Evolutionary conservation across 2,113 vertebrate species (phyloP).

Genomic region (Jaculus jaculus): DNA sequence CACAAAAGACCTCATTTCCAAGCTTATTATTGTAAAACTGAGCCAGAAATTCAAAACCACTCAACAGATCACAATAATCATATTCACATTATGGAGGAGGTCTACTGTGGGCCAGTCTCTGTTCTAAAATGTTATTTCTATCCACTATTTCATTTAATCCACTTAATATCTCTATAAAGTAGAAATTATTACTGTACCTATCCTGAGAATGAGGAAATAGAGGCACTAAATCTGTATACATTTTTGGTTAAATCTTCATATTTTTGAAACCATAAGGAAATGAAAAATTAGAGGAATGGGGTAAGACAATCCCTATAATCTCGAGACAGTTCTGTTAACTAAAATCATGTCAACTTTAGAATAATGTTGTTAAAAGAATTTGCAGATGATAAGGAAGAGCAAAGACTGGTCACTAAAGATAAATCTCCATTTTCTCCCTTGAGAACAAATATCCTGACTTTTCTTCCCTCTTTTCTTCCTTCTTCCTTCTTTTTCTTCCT

Average conservation of each 20-base stretch:
- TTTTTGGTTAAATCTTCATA: neutral
- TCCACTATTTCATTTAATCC: neutral
- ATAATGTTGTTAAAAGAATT: slow-evolving; percentile 29
- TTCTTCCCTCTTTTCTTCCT: too few species aligned
- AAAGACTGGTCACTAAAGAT: neutral
- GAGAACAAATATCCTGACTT: slow-evolving; percentile 3
- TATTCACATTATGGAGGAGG: neutral
- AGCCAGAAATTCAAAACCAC: neutral
- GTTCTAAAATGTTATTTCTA: neutral
- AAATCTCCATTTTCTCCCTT: slow-evolving; percentile 26
- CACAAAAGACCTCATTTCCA: neutral
- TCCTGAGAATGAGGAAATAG: neutral
- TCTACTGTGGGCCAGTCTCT: neutral
- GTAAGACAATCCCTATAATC: neutral
- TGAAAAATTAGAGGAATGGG: neutral
- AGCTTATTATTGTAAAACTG: neutral
- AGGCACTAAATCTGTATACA: neutral
- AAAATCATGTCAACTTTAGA: neutral
- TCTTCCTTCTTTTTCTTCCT: too few species aligned
- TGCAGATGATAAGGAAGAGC: neutral
- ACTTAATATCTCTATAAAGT: neutral
- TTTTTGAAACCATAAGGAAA: neutral
- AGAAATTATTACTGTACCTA: neutral
- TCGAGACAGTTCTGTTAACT: neutral
- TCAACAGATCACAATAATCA: neutral